Percentiles rank a stretch among this genome's conserved stretches.
phyloP scores from a whole-genome alignment of 2,888 invertebrate species.

The Agrotis segetum region DNA sequence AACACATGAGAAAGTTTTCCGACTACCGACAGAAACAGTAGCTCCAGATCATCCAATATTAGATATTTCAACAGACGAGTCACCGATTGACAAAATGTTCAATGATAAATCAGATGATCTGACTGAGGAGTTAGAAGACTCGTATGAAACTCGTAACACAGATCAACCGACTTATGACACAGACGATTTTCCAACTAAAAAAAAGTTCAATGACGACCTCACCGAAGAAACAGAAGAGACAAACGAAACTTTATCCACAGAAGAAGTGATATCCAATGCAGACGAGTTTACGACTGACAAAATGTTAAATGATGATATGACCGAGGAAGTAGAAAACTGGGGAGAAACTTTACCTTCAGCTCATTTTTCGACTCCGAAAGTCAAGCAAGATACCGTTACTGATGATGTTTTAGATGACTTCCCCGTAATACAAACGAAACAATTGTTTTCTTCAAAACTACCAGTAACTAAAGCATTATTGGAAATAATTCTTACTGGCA shows the following conservation, averaged over 20 bases:
- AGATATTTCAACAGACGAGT: neutral
- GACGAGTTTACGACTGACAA: too few species aligned
- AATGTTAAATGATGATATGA: too few species aligned
- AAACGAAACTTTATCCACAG: too few species aligned
- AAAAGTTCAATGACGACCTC: neutral
- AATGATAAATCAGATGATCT: neutral
- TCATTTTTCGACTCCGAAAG: neutral
- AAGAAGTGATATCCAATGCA: too few species aligned
- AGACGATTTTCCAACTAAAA: neutral
- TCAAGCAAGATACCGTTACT: neutral
- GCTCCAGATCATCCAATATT: neutral
- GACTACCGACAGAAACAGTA: neutral
- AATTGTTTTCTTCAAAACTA: slow-evolving; percentile 32
- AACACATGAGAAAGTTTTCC: neutral
- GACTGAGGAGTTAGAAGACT: neutral
- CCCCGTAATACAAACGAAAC: neutral
- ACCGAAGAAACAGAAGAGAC: too few species aligned
- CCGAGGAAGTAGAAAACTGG: too few species aligned
- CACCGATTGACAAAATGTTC: neutral
- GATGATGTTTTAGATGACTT: neutral
- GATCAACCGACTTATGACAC: neutral
- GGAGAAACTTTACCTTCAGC: too few species aligned
- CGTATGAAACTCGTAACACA: neutral
- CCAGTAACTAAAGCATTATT: slow-evolving; percentile 26
- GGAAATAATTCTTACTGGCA: slow-evolving; percentile 23